Evolutionary conservation across 2,113 vertebrate species (phyloP).

Genomic region (Coptodon rendalli): DNA sequence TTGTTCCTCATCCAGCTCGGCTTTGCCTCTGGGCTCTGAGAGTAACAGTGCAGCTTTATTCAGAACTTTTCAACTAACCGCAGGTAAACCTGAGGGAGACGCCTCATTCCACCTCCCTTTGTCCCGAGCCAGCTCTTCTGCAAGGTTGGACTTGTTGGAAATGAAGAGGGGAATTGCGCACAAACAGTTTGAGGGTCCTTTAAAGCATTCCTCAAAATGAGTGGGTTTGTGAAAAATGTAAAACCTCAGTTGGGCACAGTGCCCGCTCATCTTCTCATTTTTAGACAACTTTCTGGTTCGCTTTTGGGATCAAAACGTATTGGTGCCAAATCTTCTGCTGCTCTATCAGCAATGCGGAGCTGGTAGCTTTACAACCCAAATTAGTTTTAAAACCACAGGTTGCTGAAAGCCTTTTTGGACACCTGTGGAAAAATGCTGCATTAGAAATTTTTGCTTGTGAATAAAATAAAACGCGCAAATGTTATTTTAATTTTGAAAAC

Average conservation of each 20-base stretch:
- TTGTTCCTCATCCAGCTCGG: constrained; percentile 47
- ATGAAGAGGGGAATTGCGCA: background rate
- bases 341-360: background rate
- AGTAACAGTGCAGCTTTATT: constrained; percentile 23
- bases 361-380: background rate
- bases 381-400: background rate
- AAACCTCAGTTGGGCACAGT: constrained; percentile 1
- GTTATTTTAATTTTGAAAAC: background rate
- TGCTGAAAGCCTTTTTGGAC: background rate
- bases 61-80: constrained; percentile 23
- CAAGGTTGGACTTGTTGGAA: constrained; percentile 56
- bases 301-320: background rate
- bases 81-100: constrained; percentile 32
- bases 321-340: background rate
- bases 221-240: constrained; percentile 31
- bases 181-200: constrained; percentile 27
- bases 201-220: constrained; percentile 39
- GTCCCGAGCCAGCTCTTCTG: constrained; percentile 17
- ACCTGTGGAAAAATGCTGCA: background rate
- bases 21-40: constrained; percentile 26
- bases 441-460: background rate
- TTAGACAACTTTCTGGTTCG: background rate
- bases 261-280: background rate
- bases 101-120: constrained; percentile 32
- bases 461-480: background rate